These are phyloP conservation scores for Graphium colonna DNA, from an alignment of 2,888 invertebrate species.

Conservation along the genomic window DNA sequence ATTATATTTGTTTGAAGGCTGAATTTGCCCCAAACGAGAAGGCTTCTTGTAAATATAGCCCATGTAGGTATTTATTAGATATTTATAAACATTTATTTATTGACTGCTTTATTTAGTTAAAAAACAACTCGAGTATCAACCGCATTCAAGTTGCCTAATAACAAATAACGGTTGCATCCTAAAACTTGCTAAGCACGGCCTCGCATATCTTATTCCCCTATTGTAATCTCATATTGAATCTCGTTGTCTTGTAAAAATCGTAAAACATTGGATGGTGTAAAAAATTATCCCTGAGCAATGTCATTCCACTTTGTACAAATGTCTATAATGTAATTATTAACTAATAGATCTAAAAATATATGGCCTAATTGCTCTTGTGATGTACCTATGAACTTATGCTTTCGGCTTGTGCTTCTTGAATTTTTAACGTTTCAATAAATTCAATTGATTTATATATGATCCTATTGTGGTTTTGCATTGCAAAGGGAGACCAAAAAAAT, in stretches of 20 bases:
- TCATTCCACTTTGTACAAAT: constrained; percentile 26
- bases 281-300: constrained; percentile 48
- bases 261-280: constrained; percentile 73
- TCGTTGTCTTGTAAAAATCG: constrained; percentile 66
- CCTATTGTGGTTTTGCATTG: constrained; percentile 41
- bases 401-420: constrained; percentile 20
- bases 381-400: constrained; percentile 9
- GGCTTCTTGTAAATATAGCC: constrained; percentile 79
- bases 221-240: constrained; percentile 77
- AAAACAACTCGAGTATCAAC: constrained; percentile 51
- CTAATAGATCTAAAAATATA: constrained; percentile 6
- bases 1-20: constrained; percentile 78
- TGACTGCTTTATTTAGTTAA: constrained; percentile 79
- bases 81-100: constrained; percentile 81
- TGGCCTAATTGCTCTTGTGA: constrained; percentile 2
- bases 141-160: constrained; percentile 62
- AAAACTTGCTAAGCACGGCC: constrained; percentile 75
- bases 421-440: not conserved
- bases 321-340: not conserved
- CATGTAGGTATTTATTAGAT: constrained; percentile 80
- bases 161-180: constrained; percentile 70
- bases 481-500: constrained; percentile 64
- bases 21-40: constrained; percentile 67
- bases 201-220: constrained; percentile 61
- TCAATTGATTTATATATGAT: not conserved